These are phyloP conservation scores for Hyphantria cunea DNA, from an alignment of 1,140 invertebrate genomes.

Conservation along the genomic window DNA sequence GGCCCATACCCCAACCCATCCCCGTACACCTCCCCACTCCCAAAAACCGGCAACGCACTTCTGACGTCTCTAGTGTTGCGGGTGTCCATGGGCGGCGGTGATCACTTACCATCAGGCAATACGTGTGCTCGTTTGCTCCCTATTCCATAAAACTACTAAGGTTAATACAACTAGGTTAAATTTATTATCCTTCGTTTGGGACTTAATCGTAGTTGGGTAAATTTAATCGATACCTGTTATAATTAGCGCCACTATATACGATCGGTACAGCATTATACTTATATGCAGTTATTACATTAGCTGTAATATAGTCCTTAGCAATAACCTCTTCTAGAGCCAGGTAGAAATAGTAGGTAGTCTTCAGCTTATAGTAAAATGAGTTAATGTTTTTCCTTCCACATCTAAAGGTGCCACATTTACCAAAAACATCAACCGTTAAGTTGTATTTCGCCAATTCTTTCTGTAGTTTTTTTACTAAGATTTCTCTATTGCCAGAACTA, in stretches of 20 bases:
- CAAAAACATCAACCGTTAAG: conserved; percentile 85
- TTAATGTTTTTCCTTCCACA: conserved; percentile 56
- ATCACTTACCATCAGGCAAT: too few species aligned
- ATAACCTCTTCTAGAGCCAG: conserved; percentile 86
- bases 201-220: background rate
- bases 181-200: too few species aligned
- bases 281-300: conserved; percentile 81
- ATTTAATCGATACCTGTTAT: conserved; percentile 37
- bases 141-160: too few species aligned
- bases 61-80: too few species aligned
- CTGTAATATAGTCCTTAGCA: conserved; percentile 83
- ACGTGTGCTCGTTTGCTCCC: too few species aligned
- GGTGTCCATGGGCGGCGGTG: too few species aligned
- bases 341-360: conserved; percentile 85
- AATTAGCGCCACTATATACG: conserved; percentile 75
- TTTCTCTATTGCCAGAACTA: conserved; percentile 81
- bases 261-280: conserved; percentile 78
- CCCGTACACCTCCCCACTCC: too few species aligned
- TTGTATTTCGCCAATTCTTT: conserved; percentile 75
- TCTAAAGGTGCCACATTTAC: conserved; percentile 80
- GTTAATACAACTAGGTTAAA: too few species aligned
- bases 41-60: too few species aligned
- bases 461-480: conserved; percentile 82
- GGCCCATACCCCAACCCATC: too few species aligned
- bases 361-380: conserved; percentile 72